These are phyloP conservation scores for Dromaius novaehollandiae DNA, from an alignment of 2,113 vertebrate genomes.

Conservation along the genomic window DNA sequence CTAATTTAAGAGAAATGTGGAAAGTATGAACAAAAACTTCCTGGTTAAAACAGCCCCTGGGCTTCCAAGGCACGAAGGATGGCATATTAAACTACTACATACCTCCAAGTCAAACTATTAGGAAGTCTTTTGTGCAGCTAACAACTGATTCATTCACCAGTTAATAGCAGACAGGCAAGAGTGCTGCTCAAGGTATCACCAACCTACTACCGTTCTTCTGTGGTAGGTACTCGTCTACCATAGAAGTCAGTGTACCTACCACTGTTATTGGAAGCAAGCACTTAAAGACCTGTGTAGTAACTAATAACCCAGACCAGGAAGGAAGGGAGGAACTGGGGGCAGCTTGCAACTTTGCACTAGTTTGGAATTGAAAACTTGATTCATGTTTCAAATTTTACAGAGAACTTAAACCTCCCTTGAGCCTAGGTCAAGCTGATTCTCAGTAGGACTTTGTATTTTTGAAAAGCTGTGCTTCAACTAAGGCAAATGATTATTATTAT, in stretches of 20 bases:
- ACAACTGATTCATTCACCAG: not conserved
- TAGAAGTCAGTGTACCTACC: not conserved
- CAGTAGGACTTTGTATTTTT: not conserved
- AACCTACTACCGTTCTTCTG: not conserved
- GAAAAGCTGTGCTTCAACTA: not conserved
- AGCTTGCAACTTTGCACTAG: not conserved
- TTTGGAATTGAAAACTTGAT: not conserved
- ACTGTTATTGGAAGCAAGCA: not conserved
- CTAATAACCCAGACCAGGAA: not conserved
- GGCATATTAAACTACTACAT: not conserved
- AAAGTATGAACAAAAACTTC: not conserved
- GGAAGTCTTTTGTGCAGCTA: not conserved
- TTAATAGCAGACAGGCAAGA: not conserved
- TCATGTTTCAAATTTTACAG: not conserved
- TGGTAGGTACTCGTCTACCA: not conserved
- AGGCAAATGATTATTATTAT: not conserved
- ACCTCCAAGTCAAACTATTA: not conserved
- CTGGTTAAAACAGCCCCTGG: not conserved
- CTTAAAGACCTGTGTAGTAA: not conserved
- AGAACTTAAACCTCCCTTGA: not conserved
- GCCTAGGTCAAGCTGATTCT: not conserved
- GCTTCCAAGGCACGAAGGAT: fast-evolving
- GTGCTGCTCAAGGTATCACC: not conserved
- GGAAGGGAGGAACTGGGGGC: not conserved
- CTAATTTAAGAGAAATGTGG: not conserved